phyloP scores from a whole-genome alignment of 2,888 invertebrate genomes.

The Melieria picta region DNA sequence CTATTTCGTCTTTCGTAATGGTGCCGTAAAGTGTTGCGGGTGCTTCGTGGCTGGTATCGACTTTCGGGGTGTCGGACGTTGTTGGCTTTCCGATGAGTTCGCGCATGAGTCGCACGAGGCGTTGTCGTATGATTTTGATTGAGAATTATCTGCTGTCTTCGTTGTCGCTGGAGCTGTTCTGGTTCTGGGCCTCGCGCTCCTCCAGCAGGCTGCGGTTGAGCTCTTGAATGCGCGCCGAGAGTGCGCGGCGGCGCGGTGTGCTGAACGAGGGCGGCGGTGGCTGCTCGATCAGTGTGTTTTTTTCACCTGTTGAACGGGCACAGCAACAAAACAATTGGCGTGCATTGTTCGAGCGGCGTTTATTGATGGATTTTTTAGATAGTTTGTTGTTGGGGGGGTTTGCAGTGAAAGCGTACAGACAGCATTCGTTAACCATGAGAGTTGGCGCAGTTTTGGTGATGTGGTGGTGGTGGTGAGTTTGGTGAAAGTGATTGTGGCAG shows the following conservation, averaged over 20 bases:
- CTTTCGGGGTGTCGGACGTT: constrained; percentile 7
- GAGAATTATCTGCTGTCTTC: constrained; percentile 61
- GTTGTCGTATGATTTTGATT: constrained; percentile 12
- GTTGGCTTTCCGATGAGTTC: not conserved
- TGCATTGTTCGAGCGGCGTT: not conserved
- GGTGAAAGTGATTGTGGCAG: constrained; percentile 4
- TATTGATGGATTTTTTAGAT: not conserved
- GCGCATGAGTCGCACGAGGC: not conserved
- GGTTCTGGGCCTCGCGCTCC: constrained; percentile 63
- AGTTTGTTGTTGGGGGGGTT: not conserved
- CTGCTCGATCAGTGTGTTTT: constrained; percentile 82
- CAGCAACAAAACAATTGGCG: constrained; percentile 19
- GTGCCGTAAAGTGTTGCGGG: not conserved
- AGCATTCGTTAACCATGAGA: constrained; percentile 10
- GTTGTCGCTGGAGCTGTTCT: constrained; percentile 64
- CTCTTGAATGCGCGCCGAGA: constrained; percentile 66
- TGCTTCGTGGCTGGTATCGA: not conserved
- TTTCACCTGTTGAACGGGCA: constrained; percentile 72
- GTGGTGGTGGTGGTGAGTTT: constrained; percentile 16
- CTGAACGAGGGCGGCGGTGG: constrained; percentile 68
- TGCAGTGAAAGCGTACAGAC: constrained; percentile 14
- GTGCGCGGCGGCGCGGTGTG: constrained; percentile 64
- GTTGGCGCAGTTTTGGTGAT: not conserved
- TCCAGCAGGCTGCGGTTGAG: constrained; percentile 65
- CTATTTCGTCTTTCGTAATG: too few species aligned